A percentile compares a stretch with the other conserved stretches of the same genome.
Conservation (phyloP, 2,888 invertebrate genomes). For the Melolontha melolontha region DNA sequence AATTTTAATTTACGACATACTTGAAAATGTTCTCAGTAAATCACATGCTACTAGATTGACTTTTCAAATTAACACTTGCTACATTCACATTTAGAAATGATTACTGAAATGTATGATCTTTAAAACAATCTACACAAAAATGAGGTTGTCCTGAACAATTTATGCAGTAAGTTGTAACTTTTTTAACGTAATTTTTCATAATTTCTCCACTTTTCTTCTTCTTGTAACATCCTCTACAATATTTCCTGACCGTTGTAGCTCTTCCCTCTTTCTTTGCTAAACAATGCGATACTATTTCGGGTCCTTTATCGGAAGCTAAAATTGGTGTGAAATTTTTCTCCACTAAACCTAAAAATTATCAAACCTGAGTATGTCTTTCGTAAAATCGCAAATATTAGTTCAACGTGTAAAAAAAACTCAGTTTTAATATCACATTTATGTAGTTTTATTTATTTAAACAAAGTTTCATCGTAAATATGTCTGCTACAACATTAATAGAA, state of each 20-base stretch:
- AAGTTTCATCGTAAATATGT: too few species aligned
- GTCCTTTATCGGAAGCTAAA: background rate
- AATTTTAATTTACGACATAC: too few species aligned
- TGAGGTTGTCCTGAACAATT: constrained; percentile 41
- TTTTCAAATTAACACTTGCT: too few species aligned
- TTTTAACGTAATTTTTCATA: constrained; percentile 47
- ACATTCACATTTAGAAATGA: too few species aligned
- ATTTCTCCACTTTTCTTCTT: constrained; percentile 45
- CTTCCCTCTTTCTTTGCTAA: constrained; percentile 1
- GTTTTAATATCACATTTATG: background rate
- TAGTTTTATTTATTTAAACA: background rate
- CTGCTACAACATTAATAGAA: too few species aligned
- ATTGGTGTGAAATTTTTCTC: too few species aligned
- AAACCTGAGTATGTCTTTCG: background rate
- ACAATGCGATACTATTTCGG: background rate
- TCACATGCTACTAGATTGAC: too few species aligned
- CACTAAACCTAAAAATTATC: background rate
- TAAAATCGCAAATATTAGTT: background rate
- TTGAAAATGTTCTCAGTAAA: too few species aligned
- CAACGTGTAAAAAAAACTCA: constrained; percentile 19
- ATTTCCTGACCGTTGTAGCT: constrained; percentile 34
- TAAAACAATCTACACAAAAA: constrained; percentile 1
- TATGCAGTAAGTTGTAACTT: constrained; percentile 48
- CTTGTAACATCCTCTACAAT: constrained; percentile 49
- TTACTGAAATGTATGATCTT: too few species aligned